These are phyloP conservation scores for Hylomyscus alleni DNA, from an alignment of 2,797 vertebrate genomes.

Conservation along the genomic window DNA sequence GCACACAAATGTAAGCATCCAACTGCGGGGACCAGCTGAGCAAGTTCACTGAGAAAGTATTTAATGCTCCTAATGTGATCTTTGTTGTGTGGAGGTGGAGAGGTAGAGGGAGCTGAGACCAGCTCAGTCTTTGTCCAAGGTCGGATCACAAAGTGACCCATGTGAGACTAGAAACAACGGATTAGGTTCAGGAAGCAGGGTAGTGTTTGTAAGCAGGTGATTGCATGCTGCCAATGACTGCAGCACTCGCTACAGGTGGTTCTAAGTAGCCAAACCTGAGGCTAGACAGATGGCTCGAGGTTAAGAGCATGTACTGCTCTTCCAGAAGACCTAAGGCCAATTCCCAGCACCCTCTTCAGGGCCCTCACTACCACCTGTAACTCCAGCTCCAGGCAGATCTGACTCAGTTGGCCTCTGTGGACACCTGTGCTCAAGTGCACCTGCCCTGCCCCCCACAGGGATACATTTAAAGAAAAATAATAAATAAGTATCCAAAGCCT, in stretches of 20 bases:
- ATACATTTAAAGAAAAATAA: neutral
- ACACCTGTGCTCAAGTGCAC: neutral
- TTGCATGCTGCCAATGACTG: neutral
- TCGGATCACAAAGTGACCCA: neutral
- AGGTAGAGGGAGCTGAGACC: neutral
- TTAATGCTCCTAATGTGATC: neutral
- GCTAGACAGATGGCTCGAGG: neutral
- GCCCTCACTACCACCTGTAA: neutral
- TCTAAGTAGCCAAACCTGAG: neutral
- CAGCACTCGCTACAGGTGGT: neutral
- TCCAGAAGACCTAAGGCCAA: neutral
- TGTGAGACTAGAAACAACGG: conserved; percentile 15
- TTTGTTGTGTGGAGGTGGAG: neutral
- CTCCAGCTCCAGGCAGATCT: neutral
- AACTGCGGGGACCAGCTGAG: neutral
- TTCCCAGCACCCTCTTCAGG: neutral
- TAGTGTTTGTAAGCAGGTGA: neutral
- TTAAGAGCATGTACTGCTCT: neutral
- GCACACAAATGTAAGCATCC: neutral
- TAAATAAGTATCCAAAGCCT: neutral
- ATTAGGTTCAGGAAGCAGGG: neutral
- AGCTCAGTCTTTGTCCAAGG: neutral
- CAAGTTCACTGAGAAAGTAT: neutral
- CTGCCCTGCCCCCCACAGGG: neutral
- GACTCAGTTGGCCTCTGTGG: neutral